Evolutionary conservation across 2,797 vertebrate species (phyloP), one percentile per base, ranked within the genome.

Genomic region (Corythornis leucogaster): DNA sequence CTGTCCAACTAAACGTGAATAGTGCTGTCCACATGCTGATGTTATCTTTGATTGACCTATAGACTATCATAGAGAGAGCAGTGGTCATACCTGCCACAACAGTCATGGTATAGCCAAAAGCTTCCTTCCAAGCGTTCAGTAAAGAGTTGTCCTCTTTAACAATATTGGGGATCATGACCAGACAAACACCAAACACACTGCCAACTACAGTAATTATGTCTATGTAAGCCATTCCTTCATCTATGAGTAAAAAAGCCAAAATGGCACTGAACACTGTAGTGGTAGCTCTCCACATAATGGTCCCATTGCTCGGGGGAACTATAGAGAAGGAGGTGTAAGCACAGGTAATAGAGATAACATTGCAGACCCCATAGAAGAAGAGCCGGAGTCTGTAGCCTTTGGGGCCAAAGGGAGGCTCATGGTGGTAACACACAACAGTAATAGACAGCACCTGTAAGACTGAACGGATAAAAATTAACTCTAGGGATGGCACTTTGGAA

Each of bases 1-100:
- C 99, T 0, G 98, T 99, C 99, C 99, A 99, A 46, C 99, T 99
- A 19, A 99, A 99, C 17, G 99, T 99, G 96, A 99, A 99, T 35
- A 99, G 97, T 6, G 99, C 99, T 2, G 98, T 99, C 97, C 98
- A 99, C 94, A 99, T 98, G 94, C 99, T 99, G 82, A 99, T 98
- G 92, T 98, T 98, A 87, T 99, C 99, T 95, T 98, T 99, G 92
- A 99, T 98, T 53, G 99, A 99, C 30, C 99, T 98, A 75, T 99
- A 99, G 51, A 99, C 97, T 40, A 99, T 99, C 98, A 99, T 98
- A 4, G 99, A 99, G 82, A 99, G 98, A 48, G 99, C 99, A 71
- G 99, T 99, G 96, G 99, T 99, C 95, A 99, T 94, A 51, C 99
- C 99, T 1, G 99, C 99, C 87, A 99, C 98, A 10, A 99, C 98